Percentiles rank a stretch among this genome's conserved stretches.
Conservation (phyloP, 2,888 invertebrate genomes). For the Holacanthella duospinosa region DNA sequence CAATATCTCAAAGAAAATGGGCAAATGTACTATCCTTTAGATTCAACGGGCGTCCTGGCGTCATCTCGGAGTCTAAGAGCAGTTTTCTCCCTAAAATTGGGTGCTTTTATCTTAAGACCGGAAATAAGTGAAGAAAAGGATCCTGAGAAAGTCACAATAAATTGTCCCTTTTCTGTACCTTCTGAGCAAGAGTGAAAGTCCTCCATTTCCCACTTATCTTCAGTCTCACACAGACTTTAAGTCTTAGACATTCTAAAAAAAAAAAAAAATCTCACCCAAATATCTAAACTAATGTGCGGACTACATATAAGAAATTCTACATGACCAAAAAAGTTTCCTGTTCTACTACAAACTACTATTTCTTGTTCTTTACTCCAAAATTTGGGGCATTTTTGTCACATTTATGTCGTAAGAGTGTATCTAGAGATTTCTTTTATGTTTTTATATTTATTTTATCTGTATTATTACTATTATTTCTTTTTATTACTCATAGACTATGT, state of each 20-base stretch:
- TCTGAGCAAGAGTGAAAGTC: not conserved
- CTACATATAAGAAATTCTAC: too few species aligned
- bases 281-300: not conserved
- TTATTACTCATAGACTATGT: too few species aligned
- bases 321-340: too few species aligned
- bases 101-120: not conserved
- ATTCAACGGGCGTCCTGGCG: not conserved
- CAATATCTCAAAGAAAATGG: not conserved
- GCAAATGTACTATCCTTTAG: not conserved
- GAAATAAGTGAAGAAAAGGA: not conserved
- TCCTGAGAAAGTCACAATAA: not conserved
- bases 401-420: too few species aligned
- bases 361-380: too few species aligned
- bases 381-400: too few species aligned
- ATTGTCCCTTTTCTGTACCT: not conserved
- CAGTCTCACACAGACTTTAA: not conserved
- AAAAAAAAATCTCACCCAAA: not conserved
- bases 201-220: slow-evolving; percentile 1
- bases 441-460: too few species aligned
- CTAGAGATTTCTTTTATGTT: too few species aligned
- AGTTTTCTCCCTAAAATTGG: not conserved
- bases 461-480: too few species aligned
- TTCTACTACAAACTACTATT: too few species aligned
- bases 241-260: not conserved
- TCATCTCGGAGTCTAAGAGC: not conserved